Conservation (phyloP, 2,888 invertebrate genomes). For the Amphimallon solstitiale region DNA sequence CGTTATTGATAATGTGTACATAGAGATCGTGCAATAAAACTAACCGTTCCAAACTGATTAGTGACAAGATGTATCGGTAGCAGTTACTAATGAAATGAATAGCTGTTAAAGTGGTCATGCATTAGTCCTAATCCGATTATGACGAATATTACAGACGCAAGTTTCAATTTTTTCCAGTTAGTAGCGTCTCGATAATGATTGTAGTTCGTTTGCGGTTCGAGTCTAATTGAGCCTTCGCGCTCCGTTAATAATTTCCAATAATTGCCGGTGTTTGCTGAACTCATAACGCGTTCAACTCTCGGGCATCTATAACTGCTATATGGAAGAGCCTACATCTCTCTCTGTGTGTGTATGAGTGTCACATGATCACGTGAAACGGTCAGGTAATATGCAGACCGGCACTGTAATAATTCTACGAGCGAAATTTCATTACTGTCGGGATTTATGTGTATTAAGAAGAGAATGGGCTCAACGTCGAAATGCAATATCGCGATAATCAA, state of each 20-base stretch:
- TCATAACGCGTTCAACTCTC: constrained; percentile 38
- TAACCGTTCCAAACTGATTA: constrained; percentile 26
- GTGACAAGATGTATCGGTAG: constrained; percentile 23
- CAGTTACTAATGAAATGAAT: constrained; percentile 36
- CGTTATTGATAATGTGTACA: too few relatives aligned
- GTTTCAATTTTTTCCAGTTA: constrained; percentile 42
- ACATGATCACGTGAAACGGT: constrained; percentile 16
- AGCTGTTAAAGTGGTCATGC: constrained; percentile 35
- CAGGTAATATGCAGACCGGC: too few relatives aligned
- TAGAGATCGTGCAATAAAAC: constrained; percentile 9
- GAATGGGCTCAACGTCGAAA: too few relatives aligned
- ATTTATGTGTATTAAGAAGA: too few relatives aligned
- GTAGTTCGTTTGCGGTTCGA: constrained; percentile 48
- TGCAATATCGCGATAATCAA: too few relatives aligned
- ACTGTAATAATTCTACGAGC: too few relatives aligned
- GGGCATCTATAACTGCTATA: constrained; percentile 1
- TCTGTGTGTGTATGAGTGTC: constrained; percentile 11
- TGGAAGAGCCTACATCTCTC: not conserved
- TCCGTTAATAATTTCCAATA: constrained; percentile 48
- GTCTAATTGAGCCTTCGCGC: constrained; percentile 51
- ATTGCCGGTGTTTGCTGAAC: constrained; percentile 47
- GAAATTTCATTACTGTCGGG: too few relatives aligned
- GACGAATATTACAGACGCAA: constrained; percentile 38
- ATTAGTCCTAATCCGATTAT: constrained; percentile 40
- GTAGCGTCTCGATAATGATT: constrained; percentile 46